These are phyloP conservation scores for Mactra quadrangularis DNA, from an alignment of 1,140 invertebrate genomes.

Conservation along the genomic window DNA sequence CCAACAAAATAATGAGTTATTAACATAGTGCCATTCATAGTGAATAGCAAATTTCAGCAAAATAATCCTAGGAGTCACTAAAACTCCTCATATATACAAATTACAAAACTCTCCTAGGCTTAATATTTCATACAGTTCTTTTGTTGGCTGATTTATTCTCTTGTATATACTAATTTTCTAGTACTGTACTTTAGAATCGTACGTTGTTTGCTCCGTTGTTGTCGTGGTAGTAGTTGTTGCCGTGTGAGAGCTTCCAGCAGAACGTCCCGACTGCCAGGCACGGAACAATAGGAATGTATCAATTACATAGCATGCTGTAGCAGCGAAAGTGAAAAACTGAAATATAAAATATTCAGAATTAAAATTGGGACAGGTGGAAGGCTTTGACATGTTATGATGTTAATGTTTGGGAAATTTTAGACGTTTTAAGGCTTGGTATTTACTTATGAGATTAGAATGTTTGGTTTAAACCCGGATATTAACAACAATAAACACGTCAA, in stretches of 20 bases:
- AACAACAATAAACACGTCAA: too few relatives aligned
- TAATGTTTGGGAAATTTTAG: background rate
- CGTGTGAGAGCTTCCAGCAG: background rate
- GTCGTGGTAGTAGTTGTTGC: conserved; percentile 61
- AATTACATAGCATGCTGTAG: conserved; percentile 69
- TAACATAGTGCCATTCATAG: too few relatives aligned
- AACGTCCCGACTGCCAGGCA: conserved; percentile 63
- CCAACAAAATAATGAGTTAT: too few relatives aligned
- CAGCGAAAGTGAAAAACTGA: conserved; percentile 78
- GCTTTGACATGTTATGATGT: background rate
- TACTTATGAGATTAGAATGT: background rate
- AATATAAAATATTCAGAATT: conserved; percentile 38
- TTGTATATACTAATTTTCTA: too few relatives aligned
- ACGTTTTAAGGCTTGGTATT: background rate
- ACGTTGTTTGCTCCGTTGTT: conserved; percentile 67
- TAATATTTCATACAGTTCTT: too few relatives aligned
- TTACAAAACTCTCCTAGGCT: too few relatives aligned
- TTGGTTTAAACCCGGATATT: too few relatives aligned
- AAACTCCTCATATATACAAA: too few relatives aligned
- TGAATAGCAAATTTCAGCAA: too few relatives aligned
- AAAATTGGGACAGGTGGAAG: background rate
- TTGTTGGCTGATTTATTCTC: too few relatives aligned
- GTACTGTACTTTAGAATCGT: conserved; percentile 75
- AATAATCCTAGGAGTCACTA: too few relatives aligned
- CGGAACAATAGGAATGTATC: conserved; percentile 79